A percentile compares a stretch with the other conserved stretches of the same genome.
These are phyloP conservation scores for Aphelinus certus DNA, from an alignment of 1,140 invertebrate species.

Conservation along the genomic window DNA sequence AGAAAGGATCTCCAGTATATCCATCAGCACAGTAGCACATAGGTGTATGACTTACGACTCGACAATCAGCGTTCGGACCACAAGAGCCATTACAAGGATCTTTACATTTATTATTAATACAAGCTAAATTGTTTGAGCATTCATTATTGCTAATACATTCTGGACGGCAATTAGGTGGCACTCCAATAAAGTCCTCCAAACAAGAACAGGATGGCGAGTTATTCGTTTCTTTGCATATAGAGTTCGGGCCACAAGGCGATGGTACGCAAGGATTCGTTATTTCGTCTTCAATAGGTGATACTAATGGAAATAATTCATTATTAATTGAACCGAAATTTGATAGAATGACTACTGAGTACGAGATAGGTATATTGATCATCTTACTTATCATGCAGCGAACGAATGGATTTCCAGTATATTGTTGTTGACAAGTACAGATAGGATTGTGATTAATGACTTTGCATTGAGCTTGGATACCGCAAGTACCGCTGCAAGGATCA, in stretches of 20 bases:
- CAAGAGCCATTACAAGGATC: conserved; percentile 76
- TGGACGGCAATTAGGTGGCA: conserved; percentile 61
- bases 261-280: conserved; percentile 68
- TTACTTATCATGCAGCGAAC: conserved; percentile 59
- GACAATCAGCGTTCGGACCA: conserved; percentile 71
- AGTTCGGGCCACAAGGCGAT: conserved; percentile 76
- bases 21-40: conserved; percentile 70
- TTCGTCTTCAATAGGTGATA: conserved; percentile 39
- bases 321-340: conserved; percentile 1
- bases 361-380: conserved; percentile 9
- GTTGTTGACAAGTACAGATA: conserved; percentile 71
- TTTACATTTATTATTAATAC: conserved; percentile 75
- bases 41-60: conserved; percentile 72
- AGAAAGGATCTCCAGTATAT: conserved; percentile 71
- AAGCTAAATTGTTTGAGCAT: conserved; percentile 71
- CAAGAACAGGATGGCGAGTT: conserved; percentile 64
- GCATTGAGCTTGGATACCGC: conserved; percentile 72
- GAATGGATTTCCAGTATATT: conserved; percentile 70
- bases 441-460: conserved; percentile 73
- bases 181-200: conserved; percentile 55
- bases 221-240: conserved; percentile 71
- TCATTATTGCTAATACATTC: conserved; percentile 72
- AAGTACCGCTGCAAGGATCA: conserved; percentile 75
- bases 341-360: neutral
- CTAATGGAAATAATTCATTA: neutral